Evolutionary conservation across 2,113 vertebrate species (phyloP), one percentile per base, ranked within the genome.

Genomic region (Hippocampus zosterae): DNA sequence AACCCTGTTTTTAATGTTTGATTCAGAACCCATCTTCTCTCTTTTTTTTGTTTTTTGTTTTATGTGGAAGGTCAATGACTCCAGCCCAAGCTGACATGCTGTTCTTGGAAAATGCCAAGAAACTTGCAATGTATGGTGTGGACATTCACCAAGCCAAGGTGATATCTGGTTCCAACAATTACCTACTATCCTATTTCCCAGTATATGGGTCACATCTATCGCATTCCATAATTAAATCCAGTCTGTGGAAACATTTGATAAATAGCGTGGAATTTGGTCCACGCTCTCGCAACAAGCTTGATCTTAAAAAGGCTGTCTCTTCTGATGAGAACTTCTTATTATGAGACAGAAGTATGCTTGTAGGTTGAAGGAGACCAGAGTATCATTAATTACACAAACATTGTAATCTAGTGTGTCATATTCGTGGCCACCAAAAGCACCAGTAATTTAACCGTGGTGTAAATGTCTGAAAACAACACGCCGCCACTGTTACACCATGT

Each of bases 121-220:
- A 95, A 76, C 92, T 99, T 0, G 94, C 96, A 0, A 95, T 99
- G 97, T 98, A 98, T 78, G 97, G 97, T 71, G 94, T 98, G 1
- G 96, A 99, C 83, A 92, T 97, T 85, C 96, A 98, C 86, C 95
- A 95, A 84, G 96, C 96, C 75, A 98, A 98, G 95, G 97, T 98
- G 42, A 1, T 3, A 52, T 41, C 7, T 37, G 16, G 16, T 19
- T 19, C 16, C 7, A n/a, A 40, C 2, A 62, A 5, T 21, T 23
- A 19, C 37, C 13, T 44, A 9, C 44, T 53, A 65, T 8, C 9
- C 15, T 9, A 13, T 4, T 2, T 46, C 44, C 13, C 44, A 1
- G 44, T 15, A 4, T 16, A 13, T 15, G 8, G 44, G 44, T 15
- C 44, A 46, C 44, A 46, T 46, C 44, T 0, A 10, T 12, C 44